Evolutionary conservation across 2,113 vertebrate species (phyloP), one percentile per base, ranked within the genome.

Genomic region (Meleagris gallopavo): DNA sequence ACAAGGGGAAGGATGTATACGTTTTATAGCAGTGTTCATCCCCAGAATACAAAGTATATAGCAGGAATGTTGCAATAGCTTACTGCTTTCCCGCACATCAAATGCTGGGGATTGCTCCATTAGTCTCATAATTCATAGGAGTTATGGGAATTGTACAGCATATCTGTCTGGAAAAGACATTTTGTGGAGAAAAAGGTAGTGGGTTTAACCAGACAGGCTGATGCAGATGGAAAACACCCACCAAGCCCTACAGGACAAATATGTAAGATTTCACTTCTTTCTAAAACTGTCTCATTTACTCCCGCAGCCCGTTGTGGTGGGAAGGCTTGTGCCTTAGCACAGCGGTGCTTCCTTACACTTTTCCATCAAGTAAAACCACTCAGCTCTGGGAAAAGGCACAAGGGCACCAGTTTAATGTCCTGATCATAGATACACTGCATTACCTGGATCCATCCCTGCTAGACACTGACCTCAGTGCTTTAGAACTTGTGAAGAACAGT

Each of bases 371-470:
- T 10, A n/a, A 40, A 88, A 90, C 9, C 24, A 55, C 0, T 17
- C 61, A 48, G 5, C 29, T 2, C 1, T 43, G 38, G 45, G 32
- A 29, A 36, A 36, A 64, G 34, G 54, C 48, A 15, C 5, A 1
- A 43, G 52, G 57, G 48, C 43, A 77, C 7, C n/a, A 29, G 22
- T 58, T 29, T 52, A 69, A 43, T 24, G 52, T 18, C 12, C 38
- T 0, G 0, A 10, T 8, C 5, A 18, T 32, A 6, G 1, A 21
- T 17, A 30, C 21, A 2, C 25, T 48, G 14, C 0, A 0, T 50
- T 32, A 55, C 40, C 38, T 57, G 32, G 45, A 52, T 75, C 50
- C 32, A 18, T 25, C 67, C 32, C 54, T 69, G 54, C 30, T 48
- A 25, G 78, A 19, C 24, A 45, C 61, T 40, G 34, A 50, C 45